Evolutionary conservation across 2,888 invertebrate species (phyloP).

Genomic region (Abrostola tripartita): DNA sequence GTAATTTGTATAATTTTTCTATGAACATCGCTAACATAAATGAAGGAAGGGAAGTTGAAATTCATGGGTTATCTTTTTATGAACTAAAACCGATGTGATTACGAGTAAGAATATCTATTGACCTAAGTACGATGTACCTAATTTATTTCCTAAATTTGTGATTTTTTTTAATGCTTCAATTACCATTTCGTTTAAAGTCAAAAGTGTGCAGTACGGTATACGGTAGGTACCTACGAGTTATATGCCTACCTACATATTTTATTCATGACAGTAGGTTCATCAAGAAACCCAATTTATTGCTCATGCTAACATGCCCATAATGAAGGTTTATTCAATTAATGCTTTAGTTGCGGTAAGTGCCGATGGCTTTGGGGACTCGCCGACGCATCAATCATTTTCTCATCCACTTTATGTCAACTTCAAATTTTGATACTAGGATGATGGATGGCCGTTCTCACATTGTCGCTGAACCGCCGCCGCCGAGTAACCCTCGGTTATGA

Average conservation of each 20-base stretch:
- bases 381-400: slow-evolving; percentile 85
- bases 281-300: slow-evolving; percentile 36
- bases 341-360: slow-evolving; percentile 65
- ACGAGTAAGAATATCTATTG: too few relatives aligned
- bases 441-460: slow-evolving; percentile 78
- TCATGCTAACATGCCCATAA: slow-evolving; percentile 45
- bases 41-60: slow-evolving; percentile 19
- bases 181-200: too few relatives aligned
- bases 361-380: slow-evolving; percentile 71
- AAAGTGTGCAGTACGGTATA: too few relatives aligned
- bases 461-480: slow-evolving; percentile 54
- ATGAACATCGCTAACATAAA: slow-evolving; percentile 27
- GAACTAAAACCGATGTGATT: slow-evolving; percentile 8
- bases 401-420: slow-evolving; percentile 86
- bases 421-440: slow-evolving; percentile 84
- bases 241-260: too few relatives aligned
- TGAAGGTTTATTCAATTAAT: slow-evolving; percentile 68
- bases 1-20: slow-evolving; percentile 9
- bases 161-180: too few relatives aligned
- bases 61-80: slow-evolving; percentile 17
- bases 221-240: too few relatives aligned
- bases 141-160: too few relatives aligned
- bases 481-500: slow-evolving; percentile 54
- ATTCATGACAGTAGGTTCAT: background rate
- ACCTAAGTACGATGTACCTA: too few relatives aligned